phyloP scores from a whole-genome alignment of 2,888 invertebrate genomes.

The Halictus quadricinctus region DNA sequence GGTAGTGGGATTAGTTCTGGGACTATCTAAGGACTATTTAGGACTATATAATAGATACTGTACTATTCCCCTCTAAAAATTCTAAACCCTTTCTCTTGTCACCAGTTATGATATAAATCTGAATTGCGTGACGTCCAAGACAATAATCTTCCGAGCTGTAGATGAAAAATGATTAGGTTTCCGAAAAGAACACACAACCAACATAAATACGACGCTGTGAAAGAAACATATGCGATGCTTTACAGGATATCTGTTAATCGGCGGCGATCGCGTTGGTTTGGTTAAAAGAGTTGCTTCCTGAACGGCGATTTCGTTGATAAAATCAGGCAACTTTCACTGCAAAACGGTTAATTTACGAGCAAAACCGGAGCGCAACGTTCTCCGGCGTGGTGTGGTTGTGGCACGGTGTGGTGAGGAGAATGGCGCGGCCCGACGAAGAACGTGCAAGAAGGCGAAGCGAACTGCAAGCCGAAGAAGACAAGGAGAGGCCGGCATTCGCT shows the following conservation, averaged over 20 bases:
- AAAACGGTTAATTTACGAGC: constrained; percentile 63
- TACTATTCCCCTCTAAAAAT: too few species aligned
- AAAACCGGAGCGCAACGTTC: constrained; percentile 37
- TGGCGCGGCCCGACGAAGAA: background rate
- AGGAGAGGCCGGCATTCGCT: constrained; percentile 36
- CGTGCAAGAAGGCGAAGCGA: constrained; percentile 14
- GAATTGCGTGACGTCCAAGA: background rate
- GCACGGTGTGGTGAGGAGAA: constrained; percentile 9
- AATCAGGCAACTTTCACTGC: constrained; percentile 63
- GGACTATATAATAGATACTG: too few species aligned
- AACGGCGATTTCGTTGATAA: constrained; percentile 50
- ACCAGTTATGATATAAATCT: too few species aligned
- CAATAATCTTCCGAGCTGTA: background rate
- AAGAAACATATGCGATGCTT: background rate
- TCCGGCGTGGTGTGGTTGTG: background rate
- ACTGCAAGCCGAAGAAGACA: constrained; percentile 7
- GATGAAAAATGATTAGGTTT: background rate
- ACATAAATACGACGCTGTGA: background rate
- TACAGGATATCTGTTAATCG: constrained; percentile 29
- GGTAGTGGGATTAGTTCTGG: too few species aligned
- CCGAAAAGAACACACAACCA: background rate
- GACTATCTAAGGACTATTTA: too few species aligned
- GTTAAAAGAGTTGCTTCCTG: constrained; percentile 41
- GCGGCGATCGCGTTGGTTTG: constrained; percentile 16
- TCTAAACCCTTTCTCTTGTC: too few species aligned